Percentiles rank a stretch among this genome's conserved stretches.
Conservation (phyloP, 1,140 invertebrate species). For the Stegodyphus dumicola region DNA sequence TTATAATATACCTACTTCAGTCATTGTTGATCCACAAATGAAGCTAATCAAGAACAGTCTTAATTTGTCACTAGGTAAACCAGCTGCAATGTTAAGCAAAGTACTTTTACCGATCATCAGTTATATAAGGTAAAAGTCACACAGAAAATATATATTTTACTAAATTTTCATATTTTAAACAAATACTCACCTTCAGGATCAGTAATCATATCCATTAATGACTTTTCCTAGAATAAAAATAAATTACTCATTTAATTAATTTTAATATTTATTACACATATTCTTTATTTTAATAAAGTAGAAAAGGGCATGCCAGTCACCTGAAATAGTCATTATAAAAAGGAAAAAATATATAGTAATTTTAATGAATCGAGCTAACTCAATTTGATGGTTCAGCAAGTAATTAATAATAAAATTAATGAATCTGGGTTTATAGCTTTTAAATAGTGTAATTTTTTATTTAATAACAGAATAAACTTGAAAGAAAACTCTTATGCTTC, state of each 20-base stretch:
- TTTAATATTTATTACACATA: no score
- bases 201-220: slow-evolving; percentile 82
- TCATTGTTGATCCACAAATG: slow-evolving; percentile 83
- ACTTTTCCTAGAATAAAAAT: slow-evolving; percentile 69
- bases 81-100: slow-evolving; percentile 70
- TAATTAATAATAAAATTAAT: no score
- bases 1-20: slow-evolving; percentile 72
- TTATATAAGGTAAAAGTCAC: neutral
- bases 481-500: no score
- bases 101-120: neutral
- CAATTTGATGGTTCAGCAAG: no score
- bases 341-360: no score
- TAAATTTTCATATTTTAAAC: neutral
- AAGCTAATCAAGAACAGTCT: slow-evolving; percentile 95
- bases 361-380: no score
- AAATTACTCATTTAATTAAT: neutral
- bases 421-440: no score
- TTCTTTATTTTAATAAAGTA: no score
- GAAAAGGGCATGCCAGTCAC: no score
- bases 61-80: slow-evolving; percentile 92
- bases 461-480: no score
- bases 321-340: no score
- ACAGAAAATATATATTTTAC: neutral
- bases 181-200: slow-evolving; percentile 75
- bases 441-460: no score